Evolutionary conservation across 2,113 vertebrate species (phyloP), one percentile per base, ranked within the genome.

Genomic region (Nerophis ophidion): DNA sequence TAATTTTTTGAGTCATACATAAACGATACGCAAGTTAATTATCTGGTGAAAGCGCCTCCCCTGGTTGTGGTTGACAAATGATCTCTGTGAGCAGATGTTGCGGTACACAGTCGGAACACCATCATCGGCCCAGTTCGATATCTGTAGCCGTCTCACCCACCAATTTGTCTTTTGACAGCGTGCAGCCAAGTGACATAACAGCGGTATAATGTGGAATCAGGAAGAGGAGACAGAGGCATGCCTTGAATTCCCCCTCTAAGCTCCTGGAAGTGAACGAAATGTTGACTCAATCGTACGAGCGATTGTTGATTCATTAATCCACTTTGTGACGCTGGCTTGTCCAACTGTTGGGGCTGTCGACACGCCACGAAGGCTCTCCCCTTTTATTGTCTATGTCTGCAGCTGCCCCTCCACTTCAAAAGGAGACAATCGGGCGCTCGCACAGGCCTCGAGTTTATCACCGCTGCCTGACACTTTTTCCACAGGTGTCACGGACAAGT

Each of bases 331-430:
- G 63, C 66, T 42, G 72, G 72, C 40, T 56, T 83, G 67, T 83
- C 81, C 80, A 85, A 83, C 82, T 82, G 77, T 82, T 86, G 66
- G 71, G 76, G 76, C 76, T 77, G 76, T 76, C 75, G 82, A 85
- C 81, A 83, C 57, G 71, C 70, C 57, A 55, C 79, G 79, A 71
- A 81, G 72, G 81, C 80, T 11, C 73, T 76, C 70, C 81, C 13
- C 59, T 86, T 88, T 88, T 88, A 84, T 85, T 76, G 84, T 82
- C 81, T 80, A 80, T 84, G 81, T 88, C 80, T 83, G 81, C 86
- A 88, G 86, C 86, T 88, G 86, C 83, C 81, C 60, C 73, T 76
- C 57, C 8, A 70, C 83, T 85, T 86, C 86, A 86, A 81, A 87
- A 69, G 56, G 71, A 77, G 71, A 80, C 78, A 77, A 82, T 77